Conservation (phyloP, 2,113 vertebrate genomes). For the Hiodon tergisus region DNA sequence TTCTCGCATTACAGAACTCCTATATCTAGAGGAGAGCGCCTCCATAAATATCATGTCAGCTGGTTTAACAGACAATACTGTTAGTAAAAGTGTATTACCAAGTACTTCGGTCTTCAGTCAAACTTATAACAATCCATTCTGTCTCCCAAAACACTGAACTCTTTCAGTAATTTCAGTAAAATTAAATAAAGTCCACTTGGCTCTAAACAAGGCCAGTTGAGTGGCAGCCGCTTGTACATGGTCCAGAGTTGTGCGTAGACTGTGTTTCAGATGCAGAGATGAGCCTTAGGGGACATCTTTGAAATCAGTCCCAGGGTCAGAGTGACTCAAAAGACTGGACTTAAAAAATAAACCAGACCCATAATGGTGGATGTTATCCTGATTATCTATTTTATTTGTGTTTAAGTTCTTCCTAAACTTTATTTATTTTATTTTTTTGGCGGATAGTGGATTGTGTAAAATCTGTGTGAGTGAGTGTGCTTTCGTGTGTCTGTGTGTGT, state of each 20-base stretch:
- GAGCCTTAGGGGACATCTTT: slow-evolving; percentile 71
- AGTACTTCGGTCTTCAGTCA: too few relatives aligned
- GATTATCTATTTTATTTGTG: slow-evolving; percentile 72
- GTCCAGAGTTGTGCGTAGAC: slow-evolving; percentile 54
- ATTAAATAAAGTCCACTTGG: too few relatives aligned
- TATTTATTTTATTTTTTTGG: slow-evolving; percentile 63
- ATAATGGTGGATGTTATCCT: slow-evolving; percentile 83
- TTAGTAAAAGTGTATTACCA: too few relatives aligned
- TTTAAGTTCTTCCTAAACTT: slow-evolving; percentile 68
- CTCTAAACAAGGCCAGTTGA: not conserved
- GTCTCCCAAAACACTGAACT: too few relatives aligned
- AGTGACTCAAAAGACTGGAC: slow-evolving; percentile 81
- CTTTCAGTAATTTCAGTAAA: too few relatives aligned
- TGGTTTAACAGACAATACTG: too few relatives aligned
- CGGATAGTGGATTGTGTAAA: slow-evolving; percentile 73
- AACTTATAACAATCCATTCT: too few relatives aligned
- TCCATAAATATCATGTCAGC: too few relatives aligned
- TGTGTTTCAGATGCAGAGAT: slow-evolving; percentile 79
- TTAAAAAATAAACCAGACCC: slow-evolving; percentile 74
- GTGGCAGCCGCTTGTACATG: slow-evolving; percentile 52
- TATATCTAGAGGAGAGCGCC: too few relatives aligned
- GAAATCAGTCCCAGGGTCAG: slow-evolving; percentile 81
- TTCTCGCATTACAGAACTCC: too few relatives aligned
- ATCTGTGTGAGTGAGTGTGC: not conserved
- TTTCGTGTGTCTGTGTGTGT: not conserved